phyloP scores from a whole-genome alignment of 2,888 invertebrate genomes.

The Watsonalla cultraria region DNA sequence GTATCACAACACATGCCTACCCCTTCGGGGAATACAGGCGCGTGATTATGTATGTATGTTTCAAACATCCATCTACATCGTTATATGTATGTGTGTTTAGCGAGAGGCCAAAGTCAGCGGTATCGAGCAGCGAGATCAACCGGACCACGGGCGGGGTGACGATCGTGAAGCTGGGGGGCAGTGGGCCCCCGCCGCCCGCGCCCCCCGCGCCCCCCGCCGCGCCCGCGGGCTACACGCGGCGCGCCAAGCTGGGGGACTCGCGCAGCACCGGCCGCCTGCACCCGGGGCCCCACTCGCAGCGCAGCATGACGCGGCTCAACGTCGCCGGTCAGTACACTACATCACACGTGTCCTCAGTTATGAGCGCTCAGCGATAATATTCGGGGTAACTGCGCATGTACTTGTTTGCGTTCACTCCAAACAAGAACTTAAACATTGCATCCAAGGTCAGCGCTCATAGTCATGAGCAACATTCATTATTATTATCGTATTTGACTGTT shows the following conservation, averaged over 20 bases:
- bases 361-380: no score
- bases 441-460: no score
- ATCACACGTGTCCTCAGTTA: neutral
- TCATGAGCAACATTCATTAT: no score
- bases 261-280: conserved; percentile 86
- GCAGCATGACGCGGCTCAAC: conserved; percentile 89
- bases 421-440: no score
- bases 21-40: no score
- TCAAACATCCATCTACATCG: no score
- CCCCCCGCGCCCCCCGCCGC: conserved; percentile 32
- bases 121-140: conserved; percentile 79
- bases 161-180: conserved; percentile 83
- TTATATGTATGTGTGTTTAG: conserved; percentile 19
- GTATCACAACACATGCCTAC: no score
- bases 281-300: conserved; percentile 84
- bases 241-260: conserved; percentile 85
- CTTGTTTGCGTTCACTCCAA: no score
- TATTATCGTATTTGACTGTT: no score
- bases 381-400: no score
- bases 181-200: conserved; percentile 17
- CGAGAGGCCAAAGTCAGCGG: conserved; percentile 52
- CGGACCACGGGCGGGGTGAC: conserved; percentile 87
- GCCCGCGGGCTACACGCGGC: conserved; percentile 71
- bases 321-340: conserved; percentile 74
- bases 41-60: no score